Conservation (phyloP, 2,888 invertebrate species). For the Hirtodrosophila histrioides region DNA sequence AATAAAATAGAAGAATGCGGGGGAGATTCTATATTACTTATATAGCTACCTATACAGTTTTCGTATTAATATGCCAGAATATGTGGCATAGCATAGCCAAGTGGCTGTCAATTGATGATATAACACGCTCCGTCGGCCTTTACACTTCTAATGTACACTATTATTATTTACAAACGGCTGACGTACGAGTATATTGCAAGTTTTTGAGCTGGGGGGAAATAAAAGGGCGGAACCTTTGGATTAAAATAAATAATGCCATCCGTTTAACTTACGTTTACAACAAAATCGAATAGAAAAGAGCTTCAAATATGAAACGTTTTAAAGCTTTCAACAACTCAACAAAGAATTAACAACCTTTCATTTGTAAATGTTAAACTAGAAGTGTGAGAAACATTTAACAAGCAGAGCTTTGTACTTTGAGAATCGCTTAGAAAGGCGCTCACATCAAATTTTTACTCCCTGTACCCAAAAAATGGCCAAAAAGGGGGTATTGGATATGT, state of each 20-base stretch:
- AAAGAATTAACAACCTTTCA: too few species aligned
- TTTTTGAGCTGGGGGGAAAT: background rate
- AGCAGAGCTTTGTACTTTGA: background rate
- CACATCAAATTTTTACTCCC: conserved; percentile 7
- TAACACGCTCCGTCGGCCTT: conserved; percentile 35
- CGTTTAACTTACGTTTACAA: too few species aligned
- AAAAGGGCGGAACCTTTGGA: conserved; percentile 10
- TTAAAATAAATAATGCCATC: background rate
- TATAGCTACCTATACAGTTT: conserved; percentile 6
- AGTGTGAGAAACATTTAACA: too few species aligned
- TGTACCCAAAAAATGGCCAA: too few species aligned
- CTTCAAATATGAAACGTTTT: too few species aligned
- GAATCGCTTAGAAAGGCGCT: background rate
- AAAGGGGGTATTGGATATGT: too few species aligned
- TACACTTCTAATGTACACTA: background rate
- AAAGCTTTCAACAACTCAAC: too few species aligned
- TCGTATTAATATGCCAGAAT: conserved; percentile 39
- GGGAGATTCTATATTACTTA: conserved; percentile 24
- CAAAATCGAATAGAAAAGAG: too few species aligned
- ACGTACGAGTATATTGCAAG: conserved; percentile 47
- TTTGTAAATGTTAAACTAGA: too few species aligned
- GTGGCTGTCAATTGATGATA: conserved; percentile 66
- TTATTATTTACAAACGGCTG: conserved; percentile 47
- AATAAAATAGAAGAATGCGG: conserved; percentile 16
- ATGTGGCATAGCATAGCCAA: conserved; percentile 33